These are phyloP conservation scores for Dromococcyx pavoninus DNA, from an alignment of 2,797 vertebrate species.

Conservation along the genomic window DNA sequence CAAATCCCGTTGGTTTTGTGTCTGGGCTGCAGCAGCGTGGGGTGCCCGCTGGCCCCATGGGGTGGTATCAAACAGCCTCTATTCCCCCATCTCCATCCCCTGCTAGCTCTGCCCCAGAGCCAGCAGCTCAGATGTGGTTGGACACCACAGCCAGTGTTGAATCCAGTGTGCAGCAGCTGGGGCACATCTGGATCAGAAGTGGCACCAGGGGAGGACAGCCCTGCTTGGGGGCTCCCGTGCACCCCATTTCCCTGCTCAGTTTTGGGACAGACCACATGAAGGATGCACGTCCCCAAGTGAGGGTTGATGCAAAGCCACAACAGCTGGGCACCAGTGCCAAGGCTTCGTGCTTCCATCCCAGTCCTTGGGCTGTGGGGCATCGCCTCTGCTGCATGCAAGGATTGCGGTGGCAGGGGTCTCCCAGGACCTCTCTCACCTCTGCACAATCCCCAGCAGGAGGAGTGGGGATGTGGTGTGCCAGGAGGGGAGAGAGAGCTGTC, in stretches of 20 bases:
- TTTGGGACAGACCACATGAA: neutral
- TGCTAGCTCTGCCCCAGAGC: neutral
- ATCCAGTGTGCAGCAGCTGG: neutral
- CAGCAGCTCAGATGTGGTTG: neutral
- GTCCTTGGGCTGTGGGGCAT: neutral
- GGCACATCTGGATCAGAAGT: neutral
- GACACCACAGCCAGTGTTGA: rapidly evolving
- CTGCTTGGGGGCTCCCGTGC: rapidly evolving
- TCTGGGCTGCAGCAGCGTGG: neutral
- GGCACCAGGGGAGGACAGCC: neutral
- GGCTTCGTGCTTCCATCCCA: rapidly evolving
- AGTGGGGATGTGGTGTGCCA: rapidly evolving
- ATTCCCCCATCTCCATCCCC: neutral
- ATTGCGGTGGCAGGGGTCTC: rapidly evolving
- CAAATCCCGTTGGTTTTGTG: neutral
- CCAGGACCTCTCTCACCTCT: neutral
- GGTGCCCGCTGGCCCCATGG: neutral
- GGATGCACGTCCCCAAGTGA: rapidly evolving
- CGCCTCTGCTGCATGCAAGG: rapidly evolving
- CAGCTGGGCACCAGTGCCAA: rapidly evolving
- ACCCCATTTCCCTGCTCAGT: neutral
- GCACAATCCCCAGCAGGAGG: rapidly evolving
- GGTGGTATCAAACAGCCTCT: rapidly evolving
- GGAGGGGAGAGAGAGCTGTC: neutral
- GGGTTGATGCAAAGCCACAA: neutral